Conservation (phyloP, 2,888 invertebrate species). For the Lypha dubia region DNA sequence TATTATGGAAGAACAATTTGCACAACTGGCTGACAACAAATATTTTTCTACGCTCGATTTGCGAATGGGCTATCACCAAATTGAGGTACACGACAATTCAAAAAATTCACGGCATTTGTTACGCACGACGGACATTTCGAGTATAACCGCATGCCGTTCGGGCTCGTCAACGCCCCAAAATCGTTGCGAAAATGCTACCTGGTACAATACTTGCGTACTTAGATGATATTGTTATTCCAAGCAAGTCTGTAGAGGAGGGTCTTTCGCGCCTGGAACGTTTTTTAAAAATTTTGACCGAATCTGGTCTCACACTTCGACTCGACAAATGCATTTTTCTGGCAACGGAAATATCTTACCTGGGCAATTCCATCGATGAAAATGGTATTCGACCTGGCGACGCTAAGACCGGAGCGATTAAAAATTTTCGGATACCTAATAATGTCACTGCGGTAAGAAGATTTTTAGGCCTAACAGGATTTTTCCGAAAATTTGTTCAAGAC, state of each 20-base stretch:
- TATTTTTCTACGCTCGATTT: slow-evolving; percentile 40
- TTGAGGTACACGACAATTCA: not conserved
- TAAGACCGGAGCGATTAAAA: not conserved
- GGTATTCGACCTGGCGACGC: too few species aligned
- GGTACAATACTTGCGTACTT: not conserved
- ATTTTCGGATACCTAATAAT: slow-evolving; percentile 23
- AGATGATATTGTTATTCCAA: slow-evolving; percentile 35
- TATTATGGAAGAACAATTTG: slow-evolving; percentile 64
- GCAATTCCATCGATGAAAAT: not conserved
- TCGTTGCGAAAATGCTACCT: not conserved
- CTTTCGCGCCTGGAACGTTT: not conserved
- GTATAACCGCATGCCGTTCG: slow-evolving; percentile 8
- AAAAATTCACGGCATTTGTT: not conserved
- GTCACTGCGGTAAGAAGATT: slow-evolving; percentile 16
- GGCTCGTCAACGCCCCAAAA: not conserved
- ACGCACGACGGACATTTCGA: not conserved
- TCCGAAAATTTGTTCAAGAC: slow-evolving; percentile 17
- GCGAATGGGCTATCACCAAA: slow-evolving; percentile 1
- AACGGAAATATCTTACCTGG: not conserved
- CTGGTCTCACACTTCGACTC: slow-evolving; percentile 20
- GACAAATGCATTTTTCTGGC: slow-evolving; percentile 51
- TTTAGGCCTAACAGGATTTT: not conserved
- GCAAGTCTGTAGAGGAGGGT: slow-evolving; percentile 1
- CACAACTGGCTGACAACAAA: slow-evolving; percentile 7
- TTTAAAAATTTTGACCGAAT: not conserved